These are phyloP conservation scores for Sciurus vulgaris DNA, from an alignment of 2,797 vertebrate genomes.

Conservation along the genomic window DNA sequence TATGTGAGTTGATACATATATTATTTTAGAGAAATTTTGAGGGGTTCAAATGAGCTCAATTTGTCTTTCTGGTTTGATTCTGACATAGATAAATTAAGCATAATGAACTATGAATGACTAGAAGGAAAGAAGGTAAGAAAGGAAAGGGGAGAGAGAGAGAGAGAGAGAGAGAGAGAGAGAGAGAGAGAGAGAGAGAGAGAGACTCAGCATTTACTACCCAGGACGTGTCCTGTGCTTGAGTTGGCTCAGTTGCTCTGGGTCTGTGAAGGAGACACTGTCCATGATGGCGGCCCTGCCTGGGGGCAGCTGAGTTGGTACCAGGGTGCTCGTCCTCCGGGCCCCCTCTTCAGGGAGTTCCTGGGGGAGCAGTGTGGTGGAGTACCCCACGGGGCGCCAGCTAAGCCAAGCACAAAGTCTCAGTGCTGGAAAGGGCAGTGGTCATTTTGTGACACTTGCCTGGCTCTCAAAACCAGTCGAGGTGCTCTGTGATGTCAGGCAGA, in stretches of 20 bases:
- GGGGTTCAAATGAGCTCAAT: constrained; percentile 74
- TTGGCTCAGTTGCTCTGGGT: accelerated
- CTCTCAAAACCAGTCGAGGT: background rate
- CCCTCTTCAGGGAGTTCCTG: background rate
- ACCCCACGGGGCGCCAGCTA: accelerated
- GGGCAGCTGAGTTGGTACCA: too few relatives aligned
- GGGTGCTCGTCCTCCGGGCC: too few relatives aligned
- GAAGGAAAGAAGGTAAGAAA: background rate
- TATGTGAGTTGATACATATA: constrained; percentile 64
- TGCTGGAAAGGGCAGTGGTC: too few relatives aligned
- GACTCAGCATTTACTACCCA: background rate
- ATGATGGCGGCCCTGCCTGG: background rate
- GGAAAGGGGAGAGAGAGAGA: too few relatives aligned
- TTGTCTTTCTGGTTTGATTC: constrained; percentile 83
- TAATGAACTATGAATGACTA: constrained; percentile 76
- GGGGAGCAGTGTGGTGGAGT: accelerated
- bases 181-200: too few relatives aligned
- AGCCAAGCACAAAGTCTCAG: background rate
- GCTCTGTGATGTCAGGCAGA: accelerated
- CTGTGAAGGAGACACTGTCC: background rate
- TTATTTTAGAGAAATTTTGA: constrained; percentile 79
- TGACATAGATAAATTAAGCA: constrained; percentile 78
- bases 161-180: too few relatives aligned
- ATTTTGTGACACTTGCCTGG: accelerated
- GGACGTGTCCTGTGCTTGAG: accelerated